Conservation (phyloP, 2,888 invertebrate species). For the Pasiphila rectangulata region DNA sequence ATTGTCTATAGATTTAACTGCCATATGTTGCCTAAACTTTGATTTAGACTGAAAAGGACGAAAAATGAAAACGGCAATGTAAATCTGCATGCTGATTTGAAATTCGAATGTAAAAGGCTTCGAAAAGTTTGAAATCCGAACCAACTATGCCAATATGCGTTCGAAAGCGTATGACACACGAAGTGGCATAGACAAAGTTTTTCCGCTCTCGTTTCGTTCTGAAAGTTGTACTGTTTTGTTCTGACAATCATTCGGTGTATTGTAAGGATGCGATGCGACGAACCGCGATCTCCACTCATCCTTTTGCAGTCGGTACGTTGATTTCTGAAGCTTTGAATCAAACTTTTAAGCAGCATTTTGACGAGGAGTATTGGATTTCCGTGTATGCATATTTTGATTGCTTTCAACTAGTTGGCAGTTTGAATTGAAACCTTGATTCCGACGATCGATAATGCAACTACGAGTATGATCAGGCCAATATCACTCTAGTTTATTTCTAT, state of each 20-base stretch:
- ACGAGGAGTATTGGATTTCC: constrained; percentile 74
- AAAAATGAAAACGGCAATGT: neutral
- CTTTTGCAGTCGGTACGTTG: constrained; percentile 72
- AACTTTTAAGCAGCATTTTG: constrained; percentile 76
- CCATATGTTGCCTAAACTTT: constrained; percentile 10
- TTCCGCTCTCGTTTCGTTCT: constrained; percentile 49
- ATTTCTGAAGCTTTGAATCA: constrained; percentile 77
- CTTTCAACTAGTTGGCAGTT: constrained; percentile 50
- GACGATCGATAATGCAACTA: constrained; percentile 41
- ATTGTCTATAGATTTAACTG: constrained; percentile 2
- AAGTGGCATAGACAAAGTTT: constrained; percentile 63
- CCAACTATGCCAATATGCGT: constrained; percentile 30
- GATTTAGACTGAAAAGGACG: neutral
- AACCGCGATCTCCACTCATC: constrained; percentile 52
- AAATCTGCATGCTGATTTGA: constrained; percentile 1
- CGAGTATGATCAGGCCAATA: constrained; percentile 70
- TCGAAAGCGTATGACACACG: constrained; percentile 48
- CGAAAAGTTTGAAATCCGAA: constrained; percentile 21
- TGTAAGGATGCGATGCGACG: constrained; percentile 72
- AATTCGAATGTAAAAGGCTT: constrained; percentile 17
- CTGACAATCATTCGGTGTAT: constrained; percentile 71
- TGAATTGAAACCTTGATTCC: constrained; percentile 32
- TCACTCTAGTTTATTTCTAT: constrained; percentile 75
- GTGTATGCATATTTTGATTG: constrained; percentile 67
- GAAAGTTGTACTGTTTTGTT: constrained; percentile 70